Conservation (phyloP, 2,113 vertebrate genomes). For the Bufo gargarizans region DNA sequence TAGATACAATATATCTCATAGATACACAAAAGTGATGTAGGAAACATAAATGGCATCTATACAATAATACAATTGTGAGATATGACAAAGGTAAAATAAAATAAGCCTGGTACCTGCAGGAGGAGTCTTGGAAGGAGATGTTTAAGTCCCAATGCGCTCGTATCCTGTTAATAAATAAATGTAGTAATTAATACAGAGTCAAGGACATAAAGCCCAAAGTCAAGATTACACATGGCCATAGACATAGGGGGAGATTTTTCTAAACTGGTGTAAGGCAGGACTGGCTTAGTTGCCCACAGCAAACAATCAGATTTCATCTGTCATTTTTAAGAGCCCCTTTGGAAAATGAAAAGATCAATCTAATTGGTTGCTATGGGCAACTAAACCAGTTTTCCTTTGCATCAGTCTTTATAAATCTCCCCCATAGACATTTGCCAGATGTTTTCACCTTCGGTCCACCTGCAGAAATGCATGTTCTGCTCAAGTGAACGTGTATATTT, state of each 20-base stretch:
- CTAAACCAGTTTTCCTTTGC: too few species aligned
- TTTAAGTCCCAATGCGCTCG: slow-evolving; percentile 82
- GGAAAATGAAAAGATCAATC: too few species aligned
- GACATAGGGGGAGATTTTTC: background rate
- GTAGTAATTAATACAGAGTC: slow-evolving; percentile 12
- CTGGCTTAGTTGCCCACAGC: too few species aligned
- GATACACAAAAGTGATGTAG: background rate
- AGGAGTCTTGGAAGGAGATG: slow-evolving; percentile 82
- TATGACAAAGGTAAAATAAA: slow-evolving; percentile 38
- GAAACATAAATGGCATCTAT: background rate
- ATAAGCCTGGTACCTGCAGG: slow-evolving; percentile 74
- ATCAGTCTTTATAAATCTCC: too few species aligned
- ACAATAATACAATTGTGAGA: background rate
- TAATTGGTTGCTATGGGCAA: too few species aligned
- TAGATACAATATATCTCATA: background rate
- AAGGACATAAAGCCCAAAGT: background rate
- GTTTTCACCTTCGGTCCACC: too few species aligned
- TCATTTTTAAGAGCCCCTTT: too few species aligned
- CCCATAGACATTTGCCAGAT: too few species aligned
- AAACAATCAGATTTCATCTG: too few species aligned
- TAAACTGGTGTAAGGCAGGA: too few species aligned
- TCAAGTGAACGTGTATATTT: too few species aligned
- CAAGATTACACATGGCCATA: background rate
- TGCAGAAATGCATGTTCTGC: too few species aligned
- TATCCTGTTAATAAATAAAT: slow-evolving; percentile 69